A percentile compares a stretch with the other conserved stretches of the same genome.
phyloP scores from a whole-genome alignment of 2,888 invertebrate species.

The Tetranychus truncatus region DNA sequence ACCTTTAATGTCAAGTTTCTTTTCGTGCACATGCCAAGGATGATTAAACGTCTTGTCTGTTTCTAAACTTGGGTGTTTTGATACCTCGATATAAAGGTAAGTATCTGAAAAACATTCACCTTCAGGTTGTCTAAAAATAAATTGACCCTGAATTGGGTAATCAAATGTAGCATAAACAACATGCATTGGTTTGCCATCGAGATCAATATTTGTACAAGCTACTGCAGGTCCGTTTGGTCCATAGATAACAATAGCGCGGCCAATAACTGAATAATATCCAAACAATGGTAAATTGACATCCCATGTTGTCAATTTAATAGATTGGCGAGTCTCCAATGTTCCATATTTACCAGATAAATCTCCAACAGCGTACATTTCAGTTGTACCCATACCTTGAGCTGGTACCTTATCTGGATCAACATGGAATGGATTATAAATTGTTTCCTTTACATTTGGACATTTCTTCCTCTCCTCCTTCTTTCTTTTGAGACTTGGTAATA shows the following conservation, averaged over 20 bases:
- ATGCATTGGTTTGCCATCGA: constrained; percentile 40
- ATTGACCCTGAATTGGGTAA: constrained; percentile 68
- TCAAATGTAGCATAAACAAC: constrained; percentile 63
- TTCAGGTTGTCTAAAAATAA: constrained; percentile 46
- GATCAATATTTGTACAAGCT: constrained; percentile 35
- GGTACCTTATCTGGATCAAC: constrained; percentile 36
- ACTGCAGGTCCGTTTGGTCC: constrained; percentile 26
- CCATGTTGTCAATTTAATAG: constrained; percentile 30
- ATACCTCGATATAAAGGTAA: constrained; percentile 50
- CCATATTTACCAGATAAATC: constrained; percentile 64
- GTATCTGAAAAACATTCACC: constrained; percentile 68
- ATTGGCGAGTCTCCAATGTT: constrained; percentile 23
- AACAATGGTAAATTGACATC: constrained; percentile 67
- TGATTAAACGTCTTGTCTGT: constrained; percentile 18
- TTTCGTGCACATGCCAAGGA: constrained; percentile 17
- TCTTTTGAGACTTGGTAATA: constrained; percentile 25
- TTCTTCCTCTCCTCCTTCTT: constrained; percentile 25
- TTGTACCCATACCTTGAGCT: constrained; percentile 45
- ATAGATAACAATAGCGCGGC: constrained; percentile 57
- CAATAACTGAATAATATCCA: constrained; percentile 56
- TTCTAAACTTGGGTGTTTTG: constrained; percentile 23
- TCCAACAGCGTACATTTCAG: constrained; percentile 74
- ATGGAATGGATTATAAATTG: constrained; percentile 52
- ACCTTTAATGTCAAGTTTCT: constrained; percentile 14
- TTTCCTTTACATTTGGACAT: constrained; percentile 50